Conservation (phyloP, 2,888 invertebrate species). For the Xylocampa areola region DNA sequence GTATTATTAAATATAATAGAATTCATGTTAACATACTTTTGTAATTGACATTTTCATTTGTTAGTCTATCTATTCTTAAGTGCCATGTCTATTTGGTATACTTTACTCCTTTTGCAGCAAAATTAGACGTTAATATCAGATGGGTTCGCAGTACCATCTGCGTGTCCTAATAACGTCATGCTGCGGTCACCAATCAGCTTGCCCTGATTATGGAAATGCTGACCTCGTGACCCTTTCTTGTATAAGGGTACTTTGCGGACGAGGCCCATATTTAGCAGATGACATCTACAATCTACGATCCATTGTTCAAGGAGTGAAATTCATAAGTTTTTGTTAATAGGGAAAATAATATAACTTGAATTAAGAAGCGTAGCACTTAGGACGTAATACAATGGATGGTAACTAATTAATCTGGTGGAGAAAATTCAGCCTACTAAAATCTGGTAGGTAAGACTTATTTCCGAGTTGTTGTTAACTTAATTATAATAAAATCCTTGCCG, state of each 20-base stretch:
- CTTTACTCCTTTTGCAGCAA: background rate
- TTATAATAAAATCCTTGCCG: constrained; percentile 42
- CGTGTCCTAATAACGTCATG: background rate
- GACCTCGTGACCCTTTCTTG: constrained; percentile 26
- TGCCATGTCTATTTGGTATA: background rate
- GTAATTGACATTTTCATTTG: too few relatives aligned
- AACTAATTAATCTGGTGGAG: constrained; percentile 13
- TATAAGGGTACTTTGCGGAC: constrained; percentile 19
- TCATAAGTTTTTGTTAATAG: background rate
- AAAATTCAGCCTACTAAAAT: constrained; percentile 31
- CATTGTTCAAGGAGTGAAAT: constrained; percentile 18
- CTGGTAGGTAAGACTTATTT: constrained; percentile 7
- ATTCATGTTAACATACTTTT: too few relatives aligned
- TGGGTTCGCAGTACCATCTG: constrained; percentile 2
- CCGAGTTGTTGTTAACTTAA: constrained; percentile 29
- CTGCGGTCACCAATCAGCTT: constrained; percentile 12
- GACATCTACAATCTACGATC: constrained; percentile 9
- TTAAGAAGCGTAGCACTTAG: constrained; percentile 1
- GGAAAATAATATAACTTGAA: background rate
- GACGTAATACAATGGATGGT: constrained; percentile 19
- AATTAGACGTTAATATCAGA: background rate
- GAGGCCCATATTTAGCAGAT: background rate
- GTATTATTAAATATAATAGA: too few relatives aligned
- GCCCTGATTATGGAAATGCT: constrained; percentile 36
- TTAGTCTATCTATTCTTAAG: too few relatives aligned